Conservation (phyloP, 2,888 invertebrate genomes). For the Nyleta sp. region DNA sequence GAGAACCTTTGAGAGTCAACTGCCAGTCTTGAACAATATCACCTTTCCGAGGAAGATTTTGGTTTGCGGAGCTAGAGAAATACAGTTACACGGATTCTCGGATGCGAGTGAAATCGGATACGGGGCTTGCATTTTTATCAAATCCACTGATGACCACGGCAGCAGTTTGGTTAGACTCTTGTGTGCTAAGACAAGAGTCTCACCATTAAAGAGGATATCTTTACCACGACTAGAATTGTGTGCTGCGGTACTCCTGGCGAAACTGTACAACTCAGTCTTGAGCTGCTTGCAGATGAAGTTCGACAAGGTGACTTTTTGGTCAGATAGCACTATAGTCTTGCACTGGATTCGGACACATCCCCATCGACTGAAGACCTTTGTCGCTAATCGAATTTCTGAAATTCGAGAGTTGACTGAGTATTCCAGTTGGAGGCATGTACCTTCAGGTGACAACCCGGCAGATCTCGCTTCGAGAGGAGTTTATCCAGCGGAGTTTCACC, state of each 20-base stretch:
- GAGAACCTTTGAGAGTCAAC: neutral
- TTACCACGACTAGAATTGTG: conserved; percentile 1
- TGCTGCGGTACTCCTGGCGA: neutral
- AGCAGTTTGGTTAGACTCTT: conserved; percentile 14
- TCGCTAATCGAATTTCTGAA: conserved; percentile 62
- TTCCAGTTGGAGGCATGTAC: conserved; percentile 52
- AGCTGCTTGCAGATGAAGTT: neutral
- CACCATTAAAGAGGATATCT: conserved; percentile 22
- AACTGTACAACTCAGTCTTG: neutral
- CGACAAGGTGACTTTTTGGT: conserved; percentile 52
- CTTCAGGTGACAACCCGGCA: conserved; percentile 61
- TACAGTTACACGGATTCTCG: conserved; percentile 67
- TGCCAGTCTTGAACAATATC: conserved; percentile 33
- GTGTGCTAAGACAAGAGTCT: conserved; percentile 64
- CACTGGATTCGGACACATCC: conserved; percentile 66
- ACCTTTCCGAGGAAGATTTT: conserved; percentile 63
- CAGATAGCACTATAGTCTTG: conserved; percentile 62
- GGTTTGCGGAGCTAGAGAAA: neutral
- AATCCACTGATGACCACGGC: conserved; percentile 2
- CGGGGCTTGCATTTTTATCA: conserved; percentile 59
- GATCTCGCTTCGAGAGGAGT: conserved; percentile 60
- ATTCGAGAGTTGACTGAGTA: conserved; percentile 38
- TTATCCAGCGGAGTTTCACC: conserved; percentile 4
- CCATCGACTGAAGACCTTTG: conserved; percentile 61
- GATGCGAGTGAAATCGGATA: conserved; percentile 67